Evolutionary conservation across 2,113 vertebrate species (phyloP).

Genomic region (Natator depressus): DNA sequence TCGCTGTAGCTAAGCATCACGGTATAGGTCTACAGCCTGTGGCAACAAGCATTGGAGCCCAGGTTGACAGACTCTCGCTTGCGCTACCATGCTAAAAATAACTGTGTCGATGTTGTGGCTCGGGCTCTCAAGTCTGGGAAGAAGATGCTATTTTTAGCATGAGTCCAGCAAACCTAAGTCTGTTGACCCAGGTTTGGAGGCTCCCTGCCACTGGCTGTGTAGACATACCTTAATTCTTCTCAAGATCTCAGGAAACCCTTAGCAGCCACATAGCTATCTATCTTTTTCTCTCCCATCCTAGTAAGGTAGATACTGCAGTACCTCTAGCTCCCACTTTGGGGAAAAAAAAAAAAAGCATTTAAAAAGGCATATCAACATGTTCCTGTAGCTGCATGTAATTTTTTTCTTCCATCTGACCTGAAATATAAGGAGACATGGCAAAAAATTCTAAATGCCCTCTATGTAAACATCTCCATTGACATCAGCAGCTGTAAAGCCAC

Average conservation of each 20-base stretch:
- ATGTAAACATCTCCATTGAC: not conserved
- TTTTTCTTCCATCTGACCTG: not conserved
- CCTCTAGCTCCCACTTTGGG: not conserved
- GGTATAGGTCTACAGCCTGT: not conserved
- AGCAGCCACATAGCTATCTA: not conserved
- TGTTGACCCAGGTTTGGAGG: not conserved
- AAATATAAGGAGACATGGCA: not conserved
- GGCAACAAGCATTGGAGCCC: not conserved
- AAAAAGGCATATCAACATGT: not conserved
- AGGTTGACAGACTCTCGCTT: not conserved
- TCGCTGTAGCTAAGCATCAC: not conserved
- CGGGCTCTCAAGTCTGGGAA: not conserved
- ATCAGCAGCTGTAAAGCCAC: not conserved
- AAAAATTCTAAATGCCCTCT: not conserved
- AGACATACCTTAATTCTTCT: not conserved
- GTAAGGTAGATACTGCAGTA: not conserved
- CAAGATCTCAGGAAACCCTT: not conserved
- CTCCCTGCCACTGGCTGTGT: not conserved
- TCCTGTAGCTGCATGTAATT: not conserved
- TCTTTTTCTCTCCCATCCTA: not conserved
- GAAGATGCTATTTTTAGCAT: not conserved
- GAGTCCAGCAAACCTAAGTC: not conserved
- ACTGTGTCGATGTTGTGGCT: not conserved
- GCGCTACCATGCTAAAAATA: not conserved
- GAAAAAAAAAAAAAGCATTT: not conserved